Evolutionary conservation across 2,888 invertebrate genomes (phyloP).

Genomic region (Micoletzkya japonica): DNA sequence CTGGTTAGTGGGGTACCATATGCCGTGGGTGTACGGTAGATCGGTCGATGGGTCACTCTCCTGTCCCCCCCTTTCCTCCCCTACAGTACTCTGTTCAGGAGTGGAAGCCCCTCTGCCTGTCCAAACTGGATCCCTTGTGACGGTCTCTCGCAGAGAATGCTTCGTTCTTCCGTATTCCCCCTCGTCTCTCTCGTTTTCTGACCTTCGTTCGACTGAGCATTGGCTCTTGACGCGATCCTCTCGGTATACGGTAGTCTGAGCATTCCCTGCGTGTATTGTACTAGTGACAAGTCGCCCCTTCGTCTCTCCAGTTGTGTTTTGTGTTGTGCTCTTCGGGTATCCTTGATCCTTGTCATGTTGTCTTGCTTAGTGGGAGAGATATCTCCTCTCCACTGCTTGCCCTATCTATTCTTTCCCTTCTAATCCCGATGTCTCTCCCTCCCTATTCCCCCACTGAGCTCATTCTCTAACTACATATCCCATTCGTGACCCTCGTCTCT

Average conservation of each 20-base stretch:
- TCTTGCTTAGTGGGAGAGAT: too few species aligned
- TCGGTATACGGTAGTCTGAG: too few species aligned
- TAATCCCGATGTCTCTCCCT: slow-evolving; percentile 13
- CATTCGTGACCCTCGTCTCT: not conserved
- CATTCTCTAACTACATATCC: not conserved
- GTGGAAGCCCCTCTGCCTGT: slow-evolving; percentile 12
- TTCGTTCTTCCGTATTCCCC: not conserved
- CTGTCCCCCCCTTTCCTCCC: too few species aligned
- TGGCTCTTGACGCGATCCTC: slow-evolving; percentile 21
- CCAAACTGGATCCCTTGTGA: slow-evolving; percentile 23
- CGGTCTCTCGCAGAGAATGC: slow-evolving; percentile 22
- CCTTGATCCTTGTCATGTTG: too few species aligned
- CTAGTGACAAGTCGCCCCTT: too few species aligned
- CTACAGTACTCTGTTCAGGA: too few species aligned
- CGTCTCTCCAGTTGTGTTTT: too few species aligned
- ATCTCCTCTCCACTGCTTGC: too few species aligned
- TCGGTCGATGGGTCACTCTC: too few species aligned
- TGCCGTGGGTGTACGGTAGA: too few species aligned
- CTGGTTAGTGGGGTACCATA: not conserved
- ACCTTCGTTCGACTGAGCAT: slow-evolving; percentile 25
- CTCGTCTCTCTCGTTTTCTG: slow-evolving; percentile 22
- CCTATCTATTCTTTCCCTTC: not conserved
- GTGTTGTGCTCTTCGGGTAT: too few species aligned
- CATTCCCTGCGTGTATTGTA: too few species aligned
- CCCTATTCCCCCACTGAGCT: not conserved